These are phyloP conservation scores for Thomomys bottae DNA, from an alignment of 2,113 vertebrate species.

Conservation along the genomic window DNA sequence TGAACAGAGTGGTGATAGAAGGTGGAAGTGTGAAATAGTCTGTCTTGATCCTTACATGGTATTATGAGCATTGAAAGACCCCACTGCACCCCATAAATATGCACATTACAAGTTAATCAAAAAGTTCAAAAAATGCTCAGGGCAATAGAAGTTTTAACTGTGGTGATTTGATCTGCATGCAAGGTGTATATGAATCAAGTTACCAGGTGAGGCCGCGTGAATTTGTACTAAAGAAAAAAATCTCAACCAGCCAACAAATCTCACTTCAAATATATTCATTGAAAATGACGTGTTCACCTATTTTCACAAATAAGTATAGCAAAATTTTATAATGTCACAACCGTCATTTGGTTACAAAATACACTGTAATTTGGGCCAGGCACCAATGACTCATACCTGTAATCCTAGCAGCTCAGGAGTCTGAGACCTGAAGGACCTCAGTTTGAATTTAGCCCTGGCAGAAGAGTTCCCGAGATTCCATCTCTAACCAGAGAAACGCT, in stretches of 20 bases:
- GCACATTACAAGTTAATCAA: neutral
- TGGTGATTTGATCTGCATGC: neutral
- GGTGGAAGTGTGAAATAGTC: neutral
- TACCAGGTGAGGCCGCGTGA: neutral
- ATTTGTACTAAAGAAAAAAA: neutral
- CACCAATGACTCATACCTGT: no score
- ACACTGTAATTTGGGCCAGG: no score
- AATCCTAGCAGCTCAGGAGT: no score
- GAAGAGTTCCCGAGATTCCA: no score
- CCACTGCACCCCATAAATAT: neutral
- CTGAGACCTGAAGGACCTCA: no score
- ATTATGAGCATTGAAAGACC: neutral
- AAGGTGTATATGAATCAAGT: neutral
- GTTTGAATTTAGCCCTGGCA: no score
- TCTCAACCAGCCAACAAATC: no score
- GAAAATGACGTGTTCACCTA: neutral
- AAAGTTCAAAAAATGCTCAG: neutral
- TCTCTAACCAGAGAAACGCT: no score
- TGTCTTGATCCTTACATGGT: neutral
- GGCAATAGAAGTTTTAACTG: neutral
- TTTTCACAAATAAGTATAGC: no score
- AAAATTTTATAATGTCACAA: no score
- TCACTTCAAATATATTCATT: no score
- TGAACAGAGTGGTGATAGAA: neutral
- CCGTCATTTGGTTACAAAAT: no score